A percentile compares a stretch with the other conserved stretches of the same genome.
Evolutionary conservation across 1,140 invertebrate genomes (phyloP).

Genomic region (Ostrea denselamellosa): DNA sequence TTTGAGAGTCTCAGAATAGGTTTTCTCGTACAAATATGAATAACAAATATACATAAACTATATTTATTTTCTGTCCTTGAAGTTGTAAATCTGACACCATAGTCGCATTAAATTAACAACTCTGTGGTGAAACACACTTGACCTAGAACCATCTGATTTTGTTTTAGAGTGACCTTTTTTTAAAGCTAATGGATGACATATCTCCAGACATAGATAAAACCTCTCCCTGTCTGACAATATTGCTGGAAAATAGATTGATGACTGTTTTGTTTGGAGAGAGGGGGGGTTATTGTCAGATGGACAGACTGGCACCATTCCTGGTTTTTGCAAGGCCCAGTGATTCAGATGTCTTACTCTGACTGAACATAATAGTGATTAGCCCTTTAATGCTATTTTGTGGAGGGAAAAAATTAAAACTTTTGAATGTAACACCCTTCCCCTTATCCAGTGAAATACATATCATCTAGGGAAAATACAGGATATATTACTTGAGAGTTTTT

Average conservation of each 20-base stretch:
- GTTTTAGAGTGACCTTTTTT: neutral
- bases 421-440: too few relatives aligned
- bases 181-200: neutral
- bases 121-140: neutral
- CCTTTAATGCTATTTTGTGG: neutral
- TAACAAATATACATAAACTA: too few relatives aligned
- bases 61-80: too few relatives aligned
- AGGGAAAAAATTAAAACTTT: too few relatives aligned
- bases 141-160: neutral
- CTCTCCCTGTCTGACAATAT: neutral
- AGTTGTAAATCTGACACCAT: too few relatives aligned
- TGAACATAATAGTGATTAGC: neutral
- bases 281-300: neutral
- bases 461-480: too few relatives aligned
- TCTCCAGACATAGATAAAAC: neutral
- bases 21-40: too few relatives aligned
- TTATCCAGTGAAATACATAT: too few relatives aligned
- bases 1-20: too few relatives aligned
- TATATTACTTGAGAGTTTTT: neutral
- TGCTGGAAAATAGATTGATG: neutral
- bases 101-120: neutral
- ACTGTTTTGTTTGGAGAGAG: neutral
- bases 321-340: neutral
- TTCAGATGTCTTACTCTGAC: neutral
- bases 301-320: neutral